These are phyloP conservation scores for Phortica okadai DNA, from an alignment of 2,888 invertebrate genomes.

Conservation along the genomic window DNA sequence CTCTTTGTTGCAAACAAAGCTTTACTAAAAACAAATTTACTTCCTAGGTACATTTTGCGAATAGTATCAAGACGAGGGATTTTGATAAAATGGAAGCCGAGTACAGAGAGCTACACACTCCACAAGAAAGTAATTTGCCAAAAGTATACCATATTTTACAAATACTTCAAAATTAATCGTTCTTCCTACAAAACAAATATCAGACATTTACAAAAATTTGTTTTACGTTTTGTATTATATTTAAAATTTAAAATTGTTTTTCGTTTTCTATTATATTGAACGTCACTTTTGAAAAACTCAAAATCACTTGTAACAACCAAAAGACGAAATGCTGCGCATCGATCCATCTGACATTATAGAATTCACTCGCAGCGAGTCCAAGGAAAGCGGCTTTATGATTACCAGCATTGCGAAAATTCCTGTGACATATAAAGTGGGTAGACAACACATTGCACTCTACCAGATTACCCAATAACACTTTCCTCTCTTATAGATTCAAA, in stretches of 20 bases:
- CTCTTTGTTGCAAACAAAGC: background rate
- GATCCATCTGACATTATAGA: slow-evolving; percentile 83
- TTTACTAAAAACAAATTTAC: slow-evolving; percentile 7
- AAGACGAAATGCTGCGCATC: slow-evolving; percentile 80
- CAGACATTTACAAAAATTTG: too few species aligned
- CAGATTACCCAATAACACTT: background rate
- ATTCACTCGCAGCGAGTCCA: slow-evolving; percentile 78
- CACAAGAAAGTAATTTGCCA: slow-evolving; percentile 66
- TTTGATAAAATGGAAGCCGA: slow-evolving; percentile 78
- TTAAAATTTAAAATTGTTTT: too few species aligned
- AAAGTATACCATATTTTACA: background rate
- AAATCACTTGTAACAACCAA: background rate
- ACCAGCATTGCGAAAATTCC: slow-evolving; percentile 82
- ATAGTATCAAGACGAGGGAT: slow-evolving; percentile 66
- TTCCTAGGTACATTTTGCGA: slow-evolving; percentile 82
- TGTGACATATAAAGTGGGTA: slow-evolving; percentile 83
- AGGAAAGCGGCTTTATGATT: slow-evolving; percentile 82
- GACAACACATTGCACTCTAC: background rate
- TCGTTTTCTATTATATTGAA: too few species aligned
- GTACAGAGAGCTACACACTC: slow-evolving; percentile 61
- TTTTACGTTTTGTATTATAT: too few species aligned
- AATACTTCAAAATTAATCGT: too few species aligned
- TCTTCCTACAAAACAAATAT: too few species aligned
- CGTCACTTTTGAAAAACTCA: background rate
- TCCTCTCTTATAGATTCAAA: slow-evolving; percentile 85